phyloP scores from a whole-genome alignment of 2,797 vertebrate species.

The Hyperoplus lanceolatus region DNA sequence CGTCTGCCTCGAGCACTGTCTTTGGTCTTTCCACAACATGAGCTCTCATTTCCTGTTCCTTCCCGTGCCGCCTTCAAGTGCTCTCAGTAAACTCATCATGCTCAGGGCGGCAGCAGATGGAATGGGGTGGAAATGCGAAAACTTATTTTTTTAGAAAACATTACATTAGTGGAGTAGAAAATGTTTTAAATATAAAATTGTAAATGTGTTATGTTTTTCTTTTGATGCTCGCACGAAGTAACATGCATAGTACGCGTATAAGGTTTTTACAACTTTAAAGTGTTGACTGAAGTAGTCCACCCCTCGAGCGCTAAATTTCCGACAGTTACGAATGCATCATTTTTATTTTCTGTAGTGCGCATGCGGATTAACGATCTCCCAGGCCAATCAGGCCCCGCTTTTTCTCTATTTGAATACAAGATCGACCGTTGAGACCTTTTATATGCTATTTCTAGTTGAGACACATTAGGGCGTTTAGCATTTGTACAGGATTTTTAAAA shows the following conservation, averaged over 20 bases:
- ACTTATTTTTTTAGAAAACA: neutral
- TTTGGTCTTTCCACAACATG: conserved; percentile 20
- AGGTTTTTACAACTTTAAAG: too few relatives aligned
- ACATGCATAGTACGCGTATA: too few relatives aligned
- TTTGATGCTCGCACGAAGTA: too few relatives aligned
- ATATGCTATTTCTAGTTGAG: too few relatives aligned
- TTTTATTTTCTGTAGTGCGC: conserved; percentile 44
- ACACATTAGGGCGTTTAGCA: neutral
- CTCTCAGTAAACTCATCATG: conserved; percentile 5
- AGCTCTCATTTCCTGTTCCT: conserved; percentile 63
- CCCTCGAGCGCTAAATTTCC: rapidly evolving
- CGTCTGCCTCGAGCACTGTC: conserved; percentile 46
- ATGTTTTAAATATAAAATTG: neutral
- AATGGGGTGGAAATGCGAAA: neutral
- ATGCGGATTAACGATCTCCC: conserved; percentile 39
- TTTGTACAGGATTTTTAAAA: neutral
- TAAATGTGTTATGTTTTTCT: too few relatives aligned
- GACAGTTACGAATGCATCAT: neutral
- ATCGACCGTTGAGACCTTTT: neutral
- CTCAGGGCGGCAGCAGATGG: neutral
- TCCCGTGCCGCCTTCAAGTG: conserved; percentile 54
- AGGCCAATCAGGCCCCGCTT: conserved; percentile 55
- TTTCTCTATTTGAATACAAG: conserved; percentile 58
- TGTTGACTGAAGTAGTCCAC: too few relatives aligned
- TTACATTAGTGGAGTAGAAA: too few relatives aligned